phyloP scores from a whole-genome alignment of 2,888 invertebrate species.

The Xestia xanthographa region DNA sequence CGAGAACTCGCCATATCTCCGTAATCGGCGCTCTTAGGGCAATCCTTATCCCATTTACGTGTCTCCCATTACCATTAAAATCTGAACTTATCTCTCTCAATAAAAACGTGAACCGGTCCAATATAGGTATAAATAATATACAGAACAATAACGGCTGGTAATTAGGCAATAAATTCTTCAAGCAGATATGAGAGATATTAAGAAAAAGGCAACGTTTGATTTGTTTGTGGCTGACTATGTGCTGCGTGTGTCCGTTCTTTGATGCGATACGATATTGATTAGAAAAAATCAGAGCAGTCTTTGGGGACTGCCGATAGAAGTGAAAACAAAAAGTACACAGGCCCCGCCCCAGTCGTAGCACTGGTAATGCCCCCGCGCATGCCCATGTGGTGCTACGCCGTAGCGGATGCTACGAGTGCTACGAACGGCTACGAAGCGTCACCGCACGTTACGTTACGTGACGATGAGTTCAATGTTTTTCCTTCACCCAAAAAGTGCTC shows the following conservation, averaged over 20 bases:
- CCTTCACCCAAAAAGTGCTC: no score
- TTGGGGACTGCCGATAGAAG: no score
- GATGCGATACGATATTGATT: conserved; percentile 28
- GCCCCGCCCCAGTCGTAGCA: no score
- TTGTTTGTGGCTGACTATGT: conserved; percentile 65
- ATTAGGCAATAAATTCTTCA: conserved; percentile 81
- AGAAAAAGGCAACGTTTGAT: conserved; percentile 65
- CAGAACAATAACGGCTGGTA: conserved; percentile 79
- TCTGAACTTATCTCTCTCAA: conserved; percentile 76
- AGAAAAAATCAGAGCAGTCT: no score
- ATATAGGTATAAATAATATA: conserved; percentile 74
- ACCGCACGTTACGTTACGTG: no score
- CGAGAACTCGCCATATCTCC: conserved; percentile 62
- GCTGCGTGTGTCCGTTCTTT: conserved; percentile 64
- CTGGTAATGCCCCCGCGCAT: no score
- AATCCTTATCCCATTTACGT: conserved; percentile 72
- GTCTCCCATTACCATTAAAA: conserved; percentile 79
- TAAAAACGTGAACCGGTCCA: conserved; percentile 72
- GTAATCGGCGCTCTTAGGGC: conserved; percentile 68
- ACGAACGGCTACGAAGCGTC: no score
- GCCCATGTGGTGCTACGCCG: no score
- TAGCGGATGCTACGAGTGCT: no score
- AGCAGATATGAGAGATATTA: conserved; percentile 76
- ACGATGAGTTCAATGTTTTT: no score
- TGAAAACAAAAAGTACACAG: no score